These are phyloP conservation scores for Aviceda leuphotes DNA, from an alignment of 2,797 vertebrate species.

Conservation along the genomic window DNA sequence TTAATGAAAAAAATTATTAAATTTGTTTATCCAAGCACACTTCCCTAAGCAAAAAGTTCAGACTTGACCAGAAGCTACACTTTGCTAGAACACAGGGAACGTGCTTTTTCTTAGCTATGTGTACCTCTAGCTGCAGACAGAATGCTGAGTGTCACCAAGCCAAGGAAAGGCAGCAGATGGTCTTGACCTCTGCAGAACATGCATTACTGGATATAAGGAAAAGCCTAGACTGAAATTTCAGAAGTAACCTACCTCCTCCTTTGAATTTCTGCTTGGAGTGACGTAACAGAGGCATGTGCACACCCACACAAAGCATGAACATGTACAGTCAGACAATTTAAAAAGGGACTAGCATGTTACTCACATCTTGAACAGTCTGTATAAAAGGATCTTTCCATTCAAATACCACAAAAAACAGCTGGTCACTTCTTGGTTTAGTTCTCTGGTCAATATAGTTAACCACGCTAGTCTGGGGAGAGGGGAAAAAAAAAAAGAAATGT, in stretches of 20 bases:
- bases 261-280: not conserved
- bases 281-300: not conserved
- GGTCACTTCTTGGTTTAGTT: conserved; percentile 71
- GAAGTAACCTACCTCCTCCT: not conserved
- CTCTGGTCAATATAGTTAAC: conserved; percentile 94
- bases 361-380: conserved; percentile 92
- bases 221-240: not conserved
- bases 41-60: not conserved
- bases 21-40: not conserved
- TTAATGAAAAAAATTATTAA: not conserved
- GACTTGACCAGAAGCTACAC: not conserved
- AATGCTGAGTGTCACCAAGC: not conserved
- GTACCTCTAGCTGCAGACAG: not conserved
- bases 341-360: conserved; percentile 14
- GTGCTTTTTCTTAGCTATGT: accelerated
- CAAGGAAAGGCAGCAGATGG: not conserved
- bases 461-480: conserved; percentile 84
- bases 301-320: accelerated
- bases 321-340: not conserved
- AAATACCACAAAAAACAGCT: conserved; percentile 95
- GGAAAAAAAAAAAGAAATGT: not conserved
- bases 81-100: not conserved
- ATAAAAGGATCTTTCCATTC: conserved; percentile 96
- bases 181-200: not conserved
- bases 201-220: not conserved